These are phyloP conservation scores for Tanypteryx hageni DNA, from an alignment of 2,888 invertebrate species.

Conservation along the genomic window DNA sequence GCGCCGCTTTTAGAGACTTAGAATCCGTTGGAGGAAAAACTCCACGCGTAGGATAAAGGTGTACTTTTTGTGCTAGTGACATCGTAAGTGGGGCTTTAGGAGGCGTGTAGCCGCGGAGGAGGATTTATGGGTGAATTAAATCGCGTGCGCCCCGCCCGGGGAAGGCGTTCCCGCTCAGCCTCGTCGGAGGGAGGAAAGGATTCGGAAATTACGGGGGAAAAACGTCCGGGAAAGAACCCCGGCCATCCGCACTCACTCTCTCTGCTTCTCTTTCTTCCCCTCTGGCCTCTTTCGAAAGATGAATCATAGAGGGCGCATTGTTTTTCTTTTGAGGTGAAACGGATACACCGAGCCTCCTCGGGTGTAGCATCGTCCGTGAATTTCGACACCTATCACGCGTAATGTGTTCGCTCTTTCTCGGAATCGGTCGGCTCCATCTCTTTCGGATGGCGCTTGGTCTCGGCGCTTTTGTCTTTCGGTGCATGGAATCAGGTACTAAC, in stretches of 20 bases:
- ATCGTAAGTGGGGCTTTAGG: neutral
- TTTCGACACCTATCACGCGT: neutral
- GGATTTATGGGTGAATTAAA: conserved; percentile 9
- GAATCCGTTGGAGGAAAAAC: neutral
- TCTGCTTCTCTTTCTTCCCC: conserved; percentile 24
- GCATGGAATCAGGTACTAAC: too few relatives aligned
- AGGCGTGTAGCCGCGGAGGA: neutral
- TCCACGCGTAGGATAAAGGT: neutral
- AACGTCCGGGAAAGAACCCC: neutral
- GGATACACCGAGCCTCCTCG: neutral
- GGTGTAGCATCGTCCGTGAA: neutral
- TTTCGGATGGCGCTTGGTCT: neutral
- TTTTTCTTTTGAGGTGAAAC: conserved; percentile 12
- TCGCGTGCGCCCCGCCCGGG: conserved; percentile 10
- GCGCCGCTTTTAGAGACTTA: neutral
- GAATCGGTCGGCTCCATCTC: neutral
- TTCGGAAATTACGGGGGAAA: neutral
- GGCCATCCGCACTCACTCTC: neutral
- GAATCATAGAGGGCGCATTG: conserved; percentile 20
- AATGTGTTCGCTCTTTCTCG: neutral
- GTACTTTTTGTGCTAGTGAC: neutral
- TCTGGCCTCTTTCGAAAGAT: neutral
- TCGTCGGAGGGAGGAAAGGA: neutral
- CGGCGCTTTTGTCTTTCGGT: too few relatives aligned
- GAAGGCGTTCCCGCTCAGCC: neutral